Percentiles rank a stretch among this genome's conserved stretches.
Conservation (phyloP, 1,140 invertebrate genomes). For the Drosophila asahinai region DNA sequence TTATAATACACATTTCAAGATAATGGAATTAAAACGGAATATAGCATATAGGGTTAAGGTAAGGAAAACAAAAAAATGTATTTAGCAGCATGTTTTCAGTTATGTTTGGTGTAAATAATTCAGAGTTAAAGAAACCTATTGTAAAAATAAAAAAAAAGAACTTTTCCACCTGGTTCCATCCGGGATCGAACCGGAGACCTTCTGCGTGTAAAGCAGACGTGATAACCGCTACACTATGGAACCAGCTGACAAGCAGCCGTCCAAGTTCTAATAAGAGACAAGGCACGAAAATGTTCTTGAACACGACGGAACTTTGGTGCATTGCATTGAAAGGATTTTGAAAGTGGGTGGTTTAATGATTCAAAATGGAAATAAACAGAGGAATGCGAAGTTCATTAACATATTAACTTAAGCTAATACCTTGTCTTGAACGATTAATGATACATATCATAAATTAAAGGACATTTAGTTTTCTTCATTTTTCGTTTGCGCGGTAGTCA, state of each 20-base stretch:
- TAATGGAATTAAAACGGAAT: no score
- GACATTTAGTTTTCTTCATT: neutral
- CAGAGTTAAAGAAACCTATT: no score
- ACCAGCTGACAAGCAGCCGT: constrained; percentile 37
- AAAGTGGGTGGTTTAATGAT: constrained; percentile 2
- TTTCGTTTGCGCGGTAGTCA: neutral
- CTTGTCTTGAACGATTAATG: neutral
- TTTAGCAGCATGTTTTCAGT: neutral
- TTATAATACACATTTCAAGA: no score
- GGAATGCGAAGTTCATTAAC: neutral
- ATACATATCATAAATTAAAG: constrained; percentile 12
- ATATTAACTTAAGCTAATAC: neutral
- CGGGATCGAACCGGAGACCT: constrained; percentile 89
- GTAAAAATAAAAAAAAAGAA: constrained; percentile 21
- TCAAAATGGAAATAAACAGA: constrained; percentile 2
- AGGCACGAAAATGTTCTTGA: neutral
- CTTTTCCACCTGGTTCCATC: constrained; percentile 86
- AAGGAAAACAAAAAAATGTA: no score
- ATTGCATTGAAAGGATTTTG: neutral
- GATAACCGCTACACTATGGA: constrained; percentile 88
- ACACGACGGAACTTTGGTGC: no score
- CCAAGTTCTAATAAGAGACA: constrained; percentile 6
- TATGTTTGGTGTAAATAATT: no score
- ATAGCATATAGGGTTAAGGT: no score
- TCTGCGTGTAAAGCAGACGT: constrained; percentile 89